Evolutionary conservation across 37 sponge, comb jelly and placozoan genomes (phyloP).

Genomic region (Corticium candelabrum): DNA sequence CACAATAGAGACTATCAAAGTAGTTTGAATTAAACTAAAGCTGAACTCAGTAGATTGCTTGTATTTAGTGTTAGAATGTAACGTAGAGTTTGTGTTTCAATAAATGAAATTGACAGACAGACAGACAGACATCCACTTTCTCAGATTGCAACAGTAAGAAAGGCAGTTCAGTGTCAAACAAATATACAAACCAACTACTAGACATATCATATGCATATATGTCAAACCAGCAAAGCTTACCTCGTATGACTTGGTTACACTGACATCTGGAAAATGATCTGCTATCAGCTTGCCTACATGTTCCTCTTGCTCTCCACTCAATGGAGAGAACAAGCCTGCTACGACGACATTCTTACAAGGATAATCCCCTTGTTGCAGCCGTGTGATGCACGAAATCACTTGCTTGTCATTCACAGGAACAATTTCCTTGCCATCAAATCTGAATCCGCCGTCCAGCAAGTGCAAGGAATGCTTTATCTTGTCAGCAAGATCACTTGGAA

Average conservation of each 20-base stretch:
- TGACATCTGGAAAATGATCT: constrained; percentile 20
- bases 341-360: constrained; percentile 50
- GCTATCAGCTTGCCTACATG: constrained; percentile 29
- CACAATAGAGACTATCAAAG: too few species aligned
- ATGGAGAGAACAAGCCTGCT: constrained; percentile 62
- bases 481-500: constrained; percentile 35
- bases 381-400: neutral
- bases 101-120: too few species aligned
- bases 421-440: constrained; percentile 33
- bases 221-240: too few species aligned
- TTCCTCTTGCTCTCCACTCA: constrained; percentile 40
- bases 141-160: too few species aligned
- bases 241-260: constrained; percentile 50
- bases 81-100: too few species aligned
- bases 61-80: too few species aligned
- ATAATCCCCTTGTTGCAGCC: neutral
- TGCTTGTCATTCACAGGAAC: constrained; percentile 21
- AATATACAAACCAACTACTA: too few species aligned
- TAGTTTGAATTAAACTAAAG: too few species aligned
- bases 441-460: constrained; percentile 55
- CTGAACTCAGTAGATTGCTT: too few species aligned
- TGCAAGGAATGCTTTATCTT: constrained; percentile 12
- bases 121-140: too few species aligned
- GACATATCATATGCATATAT: too few species aligned
- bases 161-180: too few species aligned